A percentile compares a stretch with the other conserved stretches of the same genome.
phyloP scores from a whole-genome alignment of 1,140 invertebrate genomes.

The Grapholita molesta region DNA sequence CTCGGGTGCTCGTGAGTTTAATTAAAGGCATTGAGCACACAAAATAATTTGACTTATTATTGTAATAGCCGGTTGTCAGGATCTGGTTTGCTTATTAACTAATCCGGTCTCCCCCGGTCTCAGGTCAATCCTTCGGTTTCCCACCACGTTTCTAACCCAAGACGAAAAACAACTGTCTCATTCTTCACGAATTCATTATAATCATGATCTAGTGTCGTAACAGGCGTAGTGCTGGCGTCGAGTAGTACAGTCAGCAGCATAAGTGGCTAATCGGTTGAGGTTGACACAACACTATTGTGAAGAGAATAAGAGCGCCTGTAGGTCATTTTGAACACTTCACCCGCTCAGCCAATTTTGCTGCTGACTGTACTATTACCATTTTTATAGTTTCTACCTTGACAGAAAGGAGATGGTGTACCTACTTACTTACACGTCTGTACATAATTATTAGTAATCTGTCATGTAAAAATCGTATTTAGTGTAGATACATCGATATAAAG shows the following conservation, averaged over 20 bases:
- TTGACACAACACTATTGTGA: too few species aligned
- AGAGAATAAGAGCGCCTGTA: too few species aligned
- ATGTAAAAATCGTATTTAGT: too few species aligned
- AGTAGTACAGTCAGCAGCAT: background rate
- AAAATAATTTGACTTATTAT: background rate
- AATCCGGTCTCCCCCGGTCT: background rate
- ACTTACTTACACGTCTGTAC: too few species aligned
- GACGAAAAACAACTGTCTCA: slow-evolving; percentile 17
- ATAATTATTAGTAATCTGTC: too few species aligned
- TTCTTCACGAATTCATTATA: slow-evolving; percentile 30
- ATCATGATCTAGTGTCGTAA: slow-evolving; percentile 35
- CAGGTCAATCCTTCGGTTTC: slow-evolving; percentile 4
- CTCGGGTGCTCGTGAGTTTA: background rate
- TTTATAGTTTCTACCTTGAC: too few species aligned
- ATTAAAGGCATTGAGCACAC: background rate
- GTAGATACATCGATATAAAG: too few species aligned
- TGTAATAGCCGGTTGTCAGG: slow-evolving; percentile 2
- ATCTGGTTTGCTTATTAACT: slow-evolving; percentile 9
- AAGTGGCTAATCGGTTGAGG: too few species aligned
- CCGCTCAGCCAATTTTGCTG: too few species aligned
- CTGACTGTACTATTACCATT: too few species aligned
- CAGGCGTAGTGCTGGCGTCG: slow-evolving; percentile 25
- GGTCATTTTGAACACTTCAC: too few species aligned
- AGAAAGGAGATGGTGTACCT: too few species aligned
- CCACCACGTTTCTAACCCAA: background rate